Conservation (phyloP, 2,113 vertebrate species). For the Elephas maximus region DNA sequence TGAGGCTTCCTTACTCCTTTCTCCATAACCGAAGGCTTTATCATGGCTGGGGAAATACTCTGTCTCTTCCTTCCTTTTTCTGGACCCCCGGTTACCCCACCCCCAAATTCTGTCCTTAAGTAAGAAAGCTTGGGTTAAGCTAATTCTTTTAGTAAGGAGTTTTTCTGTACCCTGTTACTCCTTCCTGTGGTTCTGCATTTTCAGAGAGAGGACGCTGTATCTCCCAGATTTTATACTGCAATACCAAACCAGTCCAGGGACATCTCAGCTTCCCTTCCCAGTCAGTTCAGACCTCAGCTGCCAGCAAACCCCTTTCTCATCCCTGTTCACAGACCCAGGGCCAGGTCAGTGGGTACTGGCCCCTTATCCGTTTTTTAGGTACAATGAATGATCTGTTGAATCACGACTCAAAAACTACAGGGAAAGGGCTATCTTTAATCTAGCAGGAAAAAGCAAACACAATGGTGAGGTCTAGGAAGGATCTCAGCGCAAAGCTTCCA, state of each 20-base stretch:
- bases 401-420: neutral
- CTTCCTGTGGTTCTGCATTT: neutral
- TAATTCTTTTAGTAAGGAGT: neutral
- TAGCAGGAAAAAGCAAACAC: neutral
- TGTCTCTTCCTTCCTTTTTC: neutral
- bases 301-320: too few species aligned
- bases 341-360: too few species aligned
- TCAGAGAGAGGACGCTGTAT: neutral
- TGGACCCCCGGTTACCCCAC: too few species aligned
- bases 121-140: neutral
- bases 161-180: neutral
- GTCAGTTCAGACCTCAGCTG: neutral
- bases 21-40: neutral
- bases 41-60: neutral
- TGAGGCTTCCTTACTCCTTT: too few species aligned
- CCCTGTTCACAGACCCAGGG: too few species aligned
- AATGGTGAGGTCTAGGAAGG: neutral
- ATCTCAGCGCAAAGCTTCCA: neutral
- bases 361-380: too few species aligned
- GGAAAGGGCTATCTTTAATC: neutral
- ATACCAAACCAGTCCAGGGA: neutral
- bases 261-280: neutral
- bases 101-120: neutral
- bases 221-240: neutral
- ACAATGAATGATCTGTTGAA: neutral